Percentiles rank a stretch among this genome's conserved stretches.
These are phyloP conservation scores for Luffia ferchaultella DNA, from an alignment of 2,888 invertebrate genomes.

Conservation along the genomic window DNA sequence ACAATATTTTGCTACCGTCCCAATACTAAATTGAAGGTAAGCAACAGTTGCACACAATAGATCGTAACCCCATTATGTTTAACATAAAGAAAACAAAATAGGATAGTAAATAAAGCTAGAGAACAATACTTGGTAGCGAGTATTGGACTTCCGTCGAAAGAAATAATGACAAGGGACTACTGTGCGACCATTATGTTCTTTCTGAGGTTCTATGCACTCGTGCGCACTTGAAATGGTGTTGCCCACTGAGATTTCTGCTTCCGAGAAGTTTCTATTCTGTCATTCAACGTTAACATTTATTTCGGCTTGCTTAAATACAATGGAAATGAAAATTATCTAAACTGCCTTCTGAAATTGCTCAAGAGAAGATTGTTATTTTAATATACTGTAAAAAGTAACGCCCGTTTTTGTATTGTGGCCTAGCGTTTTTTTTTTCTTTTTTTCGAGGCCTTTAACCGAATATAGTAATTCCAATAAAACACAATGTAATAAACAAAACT, in stretches of 20 bases:
- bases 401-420: too few species aligned
- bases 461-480: too few species aligned
- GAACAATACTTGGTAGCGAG: conserved; percentile 36
- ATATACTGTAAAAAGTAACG: too few species aligned
- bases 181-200: conserved; percentile 37
- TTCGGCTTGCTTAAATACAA: too few species aligned
- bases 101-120: conserved; percentile 33
- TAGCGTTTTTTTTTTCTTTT: too few species aligned
- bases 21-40: conserved; percentile 34
- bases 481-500: too few species aligned
- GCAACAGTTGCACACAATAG: conserved; percentile 47
- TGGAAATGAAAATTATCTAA: too few species aligned
- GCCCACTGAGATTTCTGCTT: conserved; percentile 34
- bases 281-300: conserved; percentile 5
- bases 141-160: conserved; percentile 40
- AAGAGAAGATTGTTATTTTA: too few species aligned
- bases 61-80: conserved; percentile 49
- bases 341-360: too few species aligned
- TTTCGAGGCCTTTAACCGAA: too few species aligned
- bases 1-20: conserved; percentile 61
- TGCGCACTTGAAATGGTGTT: conserved; percentile 32
- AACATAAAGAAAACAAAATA: conserved; percentile 41
- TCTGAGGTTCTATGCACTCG: conserved; percentile 34
- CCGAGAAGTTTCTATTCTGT: conserved; percentile 19
- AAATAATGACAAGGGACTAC: conserved; percentile 43